Evolutionary conservation across 64 coral and sea anemone genomes (phyloP).

Genomic region (Porites lutea): DNA sequence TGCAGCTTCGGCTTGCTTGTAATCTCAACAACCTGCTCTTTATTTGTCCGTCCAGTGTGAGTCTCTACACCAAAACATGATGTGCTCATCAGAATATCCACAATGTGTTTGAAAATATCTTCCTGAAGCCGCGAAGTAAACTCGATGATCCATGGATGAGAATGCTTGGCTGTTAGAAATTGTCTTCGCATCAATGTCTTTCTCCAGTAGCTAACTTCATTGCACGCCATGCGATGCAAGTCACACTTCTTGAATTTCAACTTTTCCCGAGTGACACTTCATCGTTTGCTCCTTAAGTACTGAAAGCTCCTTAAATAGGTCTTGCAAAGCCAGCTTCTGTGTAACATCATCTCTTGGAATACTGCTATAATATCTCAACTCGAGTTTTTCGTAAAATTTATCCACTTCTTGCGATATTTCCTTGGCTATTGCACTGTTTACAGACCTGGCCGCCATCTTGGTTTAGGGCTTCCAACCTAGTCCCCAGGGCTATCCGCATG

Average conservation of each 20-base stretch:
- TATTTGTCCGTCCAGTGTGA: conserved; percentile 36
- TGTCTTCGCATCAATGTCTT: conserved; percentile 55
- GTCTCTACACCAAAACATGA: conserved; percentile 54
- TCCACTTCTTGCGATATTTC: conserved; percentile 60
- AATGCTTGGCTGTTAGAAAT: conserved; percentile 70
- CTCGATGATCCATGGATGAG: conserved; percentile 62
- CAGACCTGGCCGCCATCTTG: conserved; percentile 62
- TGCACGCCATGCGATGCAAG: conserved; percentile 71
- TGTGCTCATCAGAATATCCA: conserved; percentile 54
- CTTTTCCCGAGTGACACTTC: conserved; percentile 59
- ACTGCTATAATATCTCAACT: conserved; percentile 61
- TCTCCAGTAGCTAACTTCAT: conserved; percentile 58
- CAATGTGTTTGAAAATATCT: conserved; percentile 64
- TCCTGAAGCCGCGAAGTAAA: conserved; percentile 63
- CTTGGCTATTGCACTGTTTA: conserved; percentile 23
- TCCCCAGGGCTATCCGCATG: conserved; percentile 49
- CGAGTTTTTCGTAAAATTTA: conserved; percentile 48
- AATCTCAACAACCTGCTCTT: conserved; percentile 62
- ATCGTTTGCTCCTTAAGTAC: conserved; percentile 57
- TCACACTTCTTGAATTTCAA: conserved; percentile 55
- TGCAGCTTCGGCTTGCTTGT: conserved; percentile 57
- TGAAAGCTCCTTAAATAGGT: conserved; percentile 66
- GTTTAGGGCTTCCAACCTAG: conserved; percentile 11
- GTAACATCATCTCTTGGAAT: conserved; percentile 61
- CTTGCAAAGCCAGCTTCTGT: conserved; percentile 60